Evolutionary conservation across 1,140 invertebrate genomes (phyloP).

Genomic region (Drosophila watanabei): DNA sequence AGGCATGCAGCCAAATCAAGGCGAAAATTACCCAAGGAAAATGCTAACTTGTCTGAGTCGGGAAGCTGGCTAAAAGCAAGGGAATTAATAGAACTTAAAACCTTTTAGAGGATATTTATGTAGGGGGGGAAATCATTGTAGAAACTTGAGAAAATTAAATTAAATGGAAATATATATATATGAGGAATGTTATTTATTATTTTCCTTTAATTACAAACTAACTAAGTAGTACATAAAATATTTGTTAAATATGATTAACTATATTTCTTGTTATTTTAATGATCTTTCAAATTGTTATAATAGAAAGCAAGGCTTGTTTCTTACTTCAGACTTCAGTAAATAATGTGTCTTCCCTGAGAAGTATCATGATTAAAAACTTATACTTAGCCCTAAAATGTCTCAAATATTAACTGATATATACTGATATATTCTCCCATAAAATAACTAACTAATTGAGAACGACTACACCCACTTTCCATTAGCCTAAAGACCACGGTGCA

Average conservation of each 20-base stretch:
- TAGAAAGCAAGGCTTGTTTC: not conserved
- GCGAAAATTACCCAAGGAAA: slow-evolving; percentile 50
- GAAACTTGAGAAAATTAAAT: not conserved
- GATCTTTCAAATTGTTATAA: not conserved
- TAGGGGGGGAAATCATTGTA: not conserved
- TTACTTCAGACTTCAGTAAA: no score
- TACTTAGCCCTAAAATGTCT: not conserved
- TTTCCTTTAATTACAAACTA: not conserved
- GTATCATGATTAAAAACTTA: no score
- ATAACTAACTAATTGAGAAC: not conserved
- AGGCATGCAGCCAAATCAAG: slow-evolving; percentile 42
- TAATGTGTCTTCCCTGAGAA: no score
- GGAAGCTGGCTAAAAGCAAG: no score
- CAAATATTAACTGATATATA: not conserved
- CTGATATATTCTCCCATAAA: not conserved
- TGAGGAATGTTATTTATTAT: not conserved
- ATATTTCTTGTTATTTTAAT: not conserved
- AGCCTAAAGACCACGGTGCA: slow-evolving; percentile 28
- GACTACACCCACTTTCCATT: slow-evolving; percentile 1
- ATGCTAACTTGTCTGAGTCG: slow-evolving; percentile 27
- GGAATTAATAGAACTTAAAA: not conserved
- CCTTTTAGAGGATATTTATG: not conserved
- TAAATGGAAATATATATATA: not conserved
- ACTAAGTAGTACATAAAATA: not conserved
- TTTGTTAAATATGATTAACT: not conserved